Percentiles rank a stretch among this genome's conserved stretches.
Evolutionary conservation across 1,140 invertebrate genomes (phyloP).

Genomic region (Gryllus bimaculatus): DNA sequence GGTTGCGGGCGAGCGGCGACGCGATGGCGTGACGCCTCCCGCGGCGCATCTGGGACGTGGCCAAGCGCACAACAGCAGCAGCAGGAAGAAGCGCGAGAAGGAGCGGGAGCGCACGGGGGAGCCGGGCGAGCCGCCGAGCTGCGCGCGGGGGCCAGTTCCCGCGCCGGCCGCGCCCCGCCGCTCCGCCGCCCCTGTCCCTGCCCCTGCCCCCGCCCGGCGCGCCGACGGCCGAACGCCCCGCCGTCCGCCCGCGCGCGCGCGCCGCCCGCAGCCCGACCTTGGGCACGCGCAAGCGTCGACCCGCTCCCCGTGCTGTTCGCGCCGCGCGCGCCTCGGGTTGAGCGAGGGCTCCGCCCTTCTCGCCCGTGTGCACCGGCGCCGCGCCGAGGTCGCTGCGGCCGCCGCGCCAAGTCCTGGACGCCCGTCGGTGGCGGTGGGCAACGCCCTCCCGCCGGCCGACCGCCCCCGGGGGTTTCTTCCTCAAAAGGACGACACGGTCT

Average conservation of each 20-base stretch:
- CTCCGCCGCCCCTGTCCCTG: conserved; percentile 38
- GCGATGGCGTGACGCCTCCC: background rate
- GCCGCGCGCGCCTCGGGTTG: conserved; percentile 62
- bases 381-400: conserved; percentile 54
- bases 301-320: conserved; percentile 66
- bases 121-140: background rate
- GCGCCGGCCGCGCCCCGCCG: too few relatives aligned
- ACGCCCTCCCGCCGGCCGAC: conserved; percentile 69
- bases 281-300: conserved; percentile 35
- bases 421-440: conserved; percentile 68
- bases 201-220: conserved; percentile 77
- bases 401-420: conserved; percentile 73
- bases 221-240: conserved; percentile 34
- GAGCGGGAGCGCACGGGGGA: background rate
- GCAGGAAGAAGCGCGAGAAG: background rate
- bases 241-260: too few relatives aligned
- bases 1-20: background rate
- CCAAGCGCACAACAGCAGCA: background rate
- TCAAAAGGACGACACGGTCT: conserved; percentile 77
- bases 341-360: conserved; percentile 72
- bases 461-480: conserved; percentile 73
- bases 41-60: background rate
- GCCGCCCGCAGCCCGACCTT: background rate
- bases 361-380: conserved; percentile 50
- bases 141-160: background rate